Conservation (phyloP, 2,113 vertebrate genomes). For the Microtus richardsoni region DNA sequence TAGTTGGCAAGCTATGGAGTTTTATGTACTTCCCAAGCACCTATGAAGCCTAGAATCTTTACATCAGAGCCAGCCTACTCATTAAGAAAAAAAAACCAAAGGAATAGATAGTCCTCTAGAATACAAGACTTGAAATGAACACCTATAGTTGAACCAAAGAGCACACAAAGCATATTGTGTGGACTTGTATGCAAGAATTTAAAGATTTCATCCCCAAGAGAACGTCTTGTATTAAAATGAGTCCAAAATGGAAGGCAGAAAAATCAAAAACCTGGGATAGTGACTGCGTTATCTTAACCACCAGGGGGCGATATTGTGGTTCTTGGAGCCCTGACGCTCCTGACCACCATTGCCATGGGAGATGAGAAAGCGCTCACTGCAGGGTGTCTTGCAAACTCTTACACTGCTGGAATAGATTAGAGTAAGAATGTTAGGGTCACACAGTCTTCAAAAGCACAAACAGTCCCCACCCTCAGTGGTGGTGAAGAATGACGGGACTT, state of each 20-base stretch:
- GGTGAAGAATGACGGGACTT: background rate
- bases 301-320: slow-evolving; percentile 54
- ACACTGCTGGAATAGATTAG: background rate
- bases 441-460: background rate
- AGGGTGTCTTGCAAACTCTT: background rate
- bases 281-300: background rate
- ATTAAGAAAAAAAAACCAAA: too few species aligned
- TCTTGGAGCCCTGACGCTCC: background rate
- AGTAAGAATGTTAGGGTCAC: background rate
- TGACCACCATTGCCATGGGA: rapidly evolving
- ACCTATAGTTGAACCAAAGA: background rate
- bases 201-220: background rate
- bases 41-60: background rate
- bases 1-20: background rate
- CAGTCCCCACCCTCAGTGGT: background rate
- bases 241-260: background rate
- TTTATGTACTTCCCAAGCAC: background rate
- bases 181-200: background rate
- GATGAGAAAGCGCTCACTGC: background rate
- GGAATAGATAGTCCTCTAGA: background rate
- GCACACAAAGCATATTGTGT: background rate
- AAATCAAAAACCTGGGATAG: background rate
- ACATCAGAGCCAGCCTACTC: background rate
- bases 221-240: background rate
- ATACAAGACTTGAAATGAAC: background rate